phyloP scores from a whole-genome alignment of 2,888 invertebrate species.

The Listrodromus nycthemerus region DNA sequence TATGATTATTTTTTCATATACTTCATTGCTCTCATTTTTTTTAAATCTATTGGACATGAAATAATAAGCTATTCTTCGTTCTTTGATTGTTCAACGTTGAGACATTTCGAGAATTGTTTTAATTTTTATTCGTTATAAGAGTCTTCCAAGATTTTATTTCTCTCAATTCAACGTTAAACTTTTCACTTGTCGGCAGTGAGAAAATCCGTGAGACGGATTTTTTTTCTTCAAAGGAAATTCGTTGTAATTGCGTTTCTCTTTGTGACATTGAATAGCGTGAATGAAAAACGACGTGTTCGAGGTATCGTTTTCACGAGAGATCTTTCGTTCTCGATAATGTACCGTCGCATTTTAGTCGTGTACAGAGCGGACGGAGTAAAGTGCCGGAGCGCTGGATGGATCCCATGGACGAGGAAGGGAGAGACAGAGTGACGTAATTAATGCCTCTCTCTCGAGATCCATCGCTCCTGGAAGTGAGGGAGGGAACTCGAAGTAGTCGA shows the following conservation, averaged over 20 bases:
- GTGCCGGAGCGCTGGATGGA: slow-evolving; percentile 36
- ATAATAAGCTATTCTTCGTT: too few relatives aligned
- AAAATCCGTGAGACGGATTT: too few relatives aligned
- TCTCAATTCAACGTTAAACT: too few relatives aligned
- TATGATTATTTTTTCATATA: too few relatives aligned
- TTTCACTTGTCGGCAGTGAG: too few relatives aligned
- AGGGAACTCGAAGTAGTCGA: slow-evolving; percentile 34
- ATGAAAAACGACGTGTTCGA: slow-evolving; percentile 8
- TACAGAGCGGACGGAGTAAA: slow-evolving; percentile 18
- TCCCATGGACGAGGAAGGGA: not conserved
- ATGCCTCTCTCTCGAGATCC: slow-evolving; percentile 55
- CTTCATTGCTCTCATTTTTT: too few relatives aligned
- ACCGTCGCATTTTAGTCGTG: not conserved
- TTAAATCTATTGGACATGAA: too few relatives aligned
- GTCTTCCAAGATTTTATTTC: too few relatives aligned
- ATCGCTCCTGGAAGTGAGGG: slow-evolving; percentile 36
- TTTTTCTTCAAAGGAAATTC: not conserved
- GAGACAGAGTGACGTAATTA: slow-evolving; percentile 43
- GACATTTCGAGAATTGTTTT: too few relatives aligned
- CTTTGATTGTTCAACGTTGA: too few relatives aligned
- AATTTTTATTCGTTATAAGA: too few relatives aligned
- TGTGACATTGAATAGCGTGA: not conserved
- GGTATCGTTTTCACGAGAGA: not conserved
- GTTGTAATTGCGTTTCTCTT: slow-evolving; percentile 21
- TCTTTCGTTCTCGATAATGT: slow-evolving; percentile 1